Evolutionary conservation across 2,113 vertebrate species (phyloP).

Genomic region (Thalassoma bifasciatum): DNA sequence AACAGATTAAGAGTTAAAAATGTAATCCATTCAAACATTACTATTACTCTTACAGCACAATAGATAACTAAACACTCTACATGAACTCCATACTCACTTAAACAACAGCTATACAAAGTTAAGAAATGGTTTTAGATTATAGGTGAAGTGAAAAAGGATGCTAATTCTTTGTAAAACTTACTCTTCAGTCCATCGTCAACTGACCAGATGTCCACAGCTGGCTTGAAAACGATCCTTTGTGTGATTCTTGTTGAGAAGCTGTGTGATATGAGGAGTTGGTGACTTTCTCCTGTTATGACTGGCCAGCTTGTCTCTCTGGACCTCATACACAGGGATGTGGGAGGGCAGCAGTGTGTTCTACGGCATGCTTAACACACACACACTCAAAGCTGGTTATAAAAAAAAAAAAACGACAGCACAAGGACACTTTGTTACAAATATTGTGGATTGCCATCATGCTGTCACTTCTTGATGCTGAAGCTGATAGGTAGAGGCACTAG

Average conservation of each 20-base stretch:
- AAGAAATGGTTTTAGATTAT: no score
- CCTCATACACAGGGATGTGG: constrained; percentile 60
- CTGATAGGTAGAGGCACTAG: neutral
- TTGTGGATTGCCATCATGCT: constrained; percentile 22
- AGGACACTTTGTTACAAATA: constrained; percentile 67
- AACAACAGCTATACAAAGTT: no score
- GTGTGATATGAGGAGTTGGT: constrained; percentile 31
- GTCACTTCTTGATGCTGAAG: constrained; percentile 3
- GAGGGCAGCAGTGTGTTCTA: constrained; percentile 62
- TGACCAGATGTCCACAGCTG: neutral
- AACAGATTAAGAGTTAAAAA: no score
- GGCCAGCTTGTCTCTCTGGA: constrained; percentile 58
- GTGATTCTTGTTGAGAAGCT: neutral
- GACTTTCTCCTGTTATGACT: constrained; percentile 54
- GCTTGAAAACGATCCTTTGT: neutral
- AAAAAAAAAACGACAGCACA: constrained; percentile 59
- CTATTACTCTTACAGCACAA: no score
- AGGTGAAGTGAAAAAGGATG: neutral
- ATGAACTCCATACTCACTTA: no score
- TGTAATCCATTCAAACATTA: no score
- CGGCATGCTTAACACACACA: constrained; percentile 61
- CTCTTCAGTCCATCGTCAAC: constrained; percentile 19
- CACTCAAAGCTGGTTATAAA: constrained; percentile 43
- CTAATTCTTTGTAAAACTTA: constrained; percentile 36
- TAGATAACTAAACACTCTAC: no score